Conservation (phyloP, 2,888 invertebrate species). For the Athalia rosae region DNA sequence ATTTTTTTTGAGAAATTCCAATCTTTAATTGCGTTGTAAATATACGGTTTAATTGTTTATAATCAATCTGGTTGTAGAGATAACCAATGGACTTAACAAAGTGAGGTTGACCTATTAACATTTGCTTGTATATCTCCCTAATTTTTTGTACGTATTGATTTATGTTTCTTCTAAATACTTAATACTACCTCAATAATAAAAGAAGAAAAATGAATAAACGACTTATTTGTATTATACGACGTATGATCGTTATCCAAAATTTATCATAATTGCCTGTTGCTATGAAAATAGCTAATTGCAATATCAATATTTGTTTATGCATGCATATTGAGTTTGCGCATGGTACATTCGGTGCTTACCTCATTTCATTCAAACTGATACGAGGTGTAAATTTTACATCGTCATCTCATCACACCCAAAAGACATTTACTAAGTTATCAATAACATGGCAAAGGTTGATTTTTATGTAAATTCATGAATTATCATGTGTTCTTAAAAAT, state of each 20-base stretch:
- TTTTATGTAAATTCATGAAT: no score
- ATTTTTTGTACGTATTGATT: not conserved
- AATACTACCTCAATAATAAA: constrained; percentile 31
- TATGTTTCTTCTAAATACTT: constrained; percentile 1
- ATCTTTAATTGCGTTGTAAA: not conserved
- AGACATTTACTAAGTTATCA: no score
- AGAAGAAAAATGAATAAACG: no score
- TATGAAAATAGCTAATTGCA: no score
- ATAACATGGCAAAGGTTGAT: no score
- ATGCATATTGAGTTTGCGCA: no score
- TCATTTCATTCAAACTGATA: no score
- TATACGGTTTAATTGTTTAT: not conserved
- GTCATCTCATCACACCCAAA: no score
- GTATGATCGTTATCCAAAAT: not conserved
- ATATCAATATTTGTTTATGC: no score
- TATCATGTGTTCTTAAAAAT: constrained; percentile 1
- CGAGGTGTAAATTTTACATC: no score
- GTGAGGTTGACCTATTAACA: not conserved
- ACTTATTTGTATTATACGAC: constrained; percentile 17
- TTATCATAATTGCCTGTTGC: not conserved
- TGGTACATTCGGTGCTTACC: no score
- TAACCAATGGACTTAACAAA: not conserved
- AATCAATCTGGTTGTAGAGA: not conserved
- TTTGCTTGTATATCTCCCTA: not conserved
- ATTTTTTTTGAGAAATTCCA: no score